Evolutionary conservation across 2,113 vertebrate species (phyloP).

Genomic region (Quiscalus mexicanus): DNA sequence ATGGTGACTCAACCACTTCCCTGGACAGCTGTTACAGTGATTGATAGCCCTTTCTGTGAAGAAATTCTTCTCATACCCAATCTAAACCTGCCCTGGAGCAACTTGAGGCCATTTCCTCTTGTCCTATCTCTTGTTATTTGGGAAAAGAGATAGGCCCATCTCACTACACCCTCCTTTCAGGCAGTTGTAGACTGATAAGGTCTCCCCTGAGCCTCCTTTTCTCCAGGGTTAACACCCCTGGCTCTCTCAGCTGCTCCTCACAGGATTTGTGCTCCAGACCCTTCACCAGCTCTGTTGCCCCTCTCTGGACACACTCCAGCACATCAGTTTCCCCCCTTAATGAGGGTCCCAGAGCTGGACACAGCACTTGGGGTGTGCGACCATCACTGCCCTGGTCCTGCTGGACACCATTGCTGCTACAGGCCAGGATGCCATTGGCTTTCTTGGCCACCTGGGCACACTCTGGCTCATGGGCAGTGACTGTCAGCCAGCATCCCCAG

Average conservation of each 20-base stretch:
- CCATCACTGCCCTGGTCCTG: neutral
- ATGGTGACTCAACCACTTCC: neutral
- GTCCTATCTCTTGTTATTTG: neutral
- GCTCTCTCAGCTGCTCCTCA: neutral
- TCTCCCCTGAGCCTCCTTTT: neutral
- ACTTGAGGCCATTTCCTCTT: neutral
- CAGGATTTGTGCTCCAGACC: neutral
- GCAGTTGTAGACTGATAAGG: neutral
- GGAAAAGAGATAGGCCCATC: neutral
- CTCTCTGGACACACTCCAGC: neutral
- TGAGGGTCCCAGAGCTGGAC: neutral
- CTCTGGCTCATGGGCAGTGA: neutral
- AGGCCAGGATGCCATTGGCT: neutral
- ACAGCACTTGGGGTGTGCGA: neutral
- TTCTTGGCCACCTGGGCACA: neutral
- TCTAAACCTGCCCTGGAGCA: neutral
- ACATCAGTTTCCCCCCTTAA: rapidly evolving
- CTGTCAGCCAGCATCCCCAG: neutral
- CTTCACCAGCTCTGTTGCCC: neutral
- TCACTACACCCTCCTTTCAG: neutral
- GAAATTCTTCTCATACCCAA: neutral
- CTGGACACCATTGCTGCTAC: neutral
- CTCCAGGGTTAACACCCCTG: neutral
- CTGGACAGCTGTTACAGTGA: neutral
- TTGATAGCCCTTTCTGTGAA: neutral